Conservation (phyloP, 2,888 invertebrate species). For the Ypsolopha scabrella region DNA sequence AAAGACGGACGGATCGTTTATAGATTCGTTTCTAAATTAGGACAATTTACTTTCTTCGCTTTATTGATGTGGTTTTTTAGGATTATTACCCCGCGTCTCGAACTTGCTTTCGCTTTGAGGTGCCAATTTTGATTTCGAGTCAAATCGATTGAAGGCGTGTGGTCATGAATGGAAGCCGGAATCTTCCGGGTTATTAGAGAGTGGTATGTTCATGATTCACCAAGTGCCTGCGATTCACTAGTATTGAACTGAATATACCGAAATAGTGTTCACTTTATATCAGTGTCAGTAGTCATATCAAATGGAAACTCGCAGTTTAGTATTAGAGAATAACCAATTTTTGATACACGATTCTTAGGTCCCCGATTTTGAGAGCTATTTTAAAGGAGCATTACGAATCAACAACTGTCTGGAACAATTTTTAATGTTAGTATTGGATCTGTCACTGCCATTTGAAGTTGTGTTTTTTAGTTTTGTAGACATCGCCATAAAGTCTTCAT, state of each 20-base stretch:
- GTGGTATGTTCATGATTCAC: conserved; percentile 20
- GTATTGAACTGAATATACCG: conserved; percentile 17
- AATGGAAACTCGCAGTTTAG: conserved; percentile 33
- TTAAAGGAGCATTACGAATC: conserved; percentile 32
- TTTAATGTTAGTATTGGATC: background rate
- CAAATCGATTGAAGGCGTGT: background rate
- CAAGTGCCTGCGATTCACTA: conserved; percentile 40
- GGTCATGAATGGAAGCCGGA: background rate
- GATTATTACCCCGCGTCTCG: conserved; percentile 21
- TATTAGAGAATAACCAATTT: conserved; percentile 12
- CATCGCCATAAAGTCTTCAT: too few species aligned
- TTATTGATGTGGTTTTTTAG: conserved; percentile 19
- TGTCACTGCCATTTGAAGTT: conserved; percentile 41
- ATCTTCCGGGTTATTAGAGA: conserved; percentile 11
- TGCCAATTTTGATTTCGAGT: conserved; percentile 10
- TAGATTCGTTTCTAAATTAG: conserved; percentile 13
- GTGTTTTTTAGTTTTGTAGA: conserved; percentile 20
- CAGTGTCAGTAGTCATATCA: conserved; percentile 49
- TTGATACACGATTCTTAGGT: too few species aligned
- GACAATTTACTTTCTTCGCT: conserved; percentile 29
- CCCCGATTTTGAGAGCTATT: conserved; percentile 3
- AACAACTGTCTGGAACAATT: conserved; percentile 35
- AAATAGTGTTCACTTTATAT: conserved; percentile 47
- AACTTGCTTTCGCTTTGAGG: conserved; percentile 26
- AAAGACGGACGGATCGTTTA: background rate